A percentile compares a stretch with the other conserved stretches of the same genome.
Evolutionary conservation across 2,797 vertebrate species (phyloP).

Genomic region (Dromococcyx pavoninus): DNA sequence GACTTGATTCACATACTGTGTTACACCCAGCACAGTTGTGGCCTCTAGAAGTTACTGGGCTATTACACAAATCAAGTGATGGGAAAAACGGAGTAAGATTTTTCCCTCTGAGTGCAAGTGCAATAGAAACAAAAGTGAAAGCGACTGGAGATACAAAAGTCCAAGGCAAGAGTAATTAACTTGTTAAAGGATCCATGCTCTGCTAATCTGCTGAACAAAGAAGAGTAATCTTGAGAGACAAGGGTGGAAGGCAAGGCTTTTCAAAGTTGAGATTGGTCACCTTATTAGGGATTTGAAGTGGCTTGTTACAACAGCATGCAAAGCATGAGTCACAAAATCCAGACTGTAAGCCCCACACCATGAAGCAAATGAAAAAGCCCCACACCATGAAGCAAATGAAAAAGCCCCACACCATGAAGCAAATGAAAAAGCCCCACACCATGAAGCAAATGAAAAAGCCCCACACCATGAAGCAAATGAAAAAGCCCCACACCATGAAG

Average conservation of each 20-base stretch:
- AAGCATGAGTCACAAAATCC: neutral
- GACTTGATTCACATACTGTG: neutral
- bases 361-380: neutral
- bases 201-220: neutral
- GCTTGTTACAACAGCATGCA: neutral
- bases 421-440: no score
- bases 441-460: neutral
- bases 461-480: neutral
- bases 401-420: no score
- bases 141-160: neutral
- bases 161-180: neutral
- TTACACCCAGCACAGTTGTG: neutral
- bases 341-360: neutral
- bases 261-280: neutral
- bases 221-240: neutral
- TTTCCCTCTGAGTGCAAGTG: neutral
- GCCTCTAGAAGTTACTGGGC: neutral
- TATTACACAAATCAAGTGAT: neutral
- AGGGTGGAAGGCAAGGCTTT: neutral
- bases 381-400: neutral
- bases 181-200: neutral
- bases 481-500: neutral
- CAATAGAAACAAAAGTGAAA: neutral
- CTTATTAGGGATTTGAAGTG: neutral
- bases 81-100: neutral